Conservation (phyloP, 2,888 invertebrate species). For the Prosapia bicincta region DNA sequence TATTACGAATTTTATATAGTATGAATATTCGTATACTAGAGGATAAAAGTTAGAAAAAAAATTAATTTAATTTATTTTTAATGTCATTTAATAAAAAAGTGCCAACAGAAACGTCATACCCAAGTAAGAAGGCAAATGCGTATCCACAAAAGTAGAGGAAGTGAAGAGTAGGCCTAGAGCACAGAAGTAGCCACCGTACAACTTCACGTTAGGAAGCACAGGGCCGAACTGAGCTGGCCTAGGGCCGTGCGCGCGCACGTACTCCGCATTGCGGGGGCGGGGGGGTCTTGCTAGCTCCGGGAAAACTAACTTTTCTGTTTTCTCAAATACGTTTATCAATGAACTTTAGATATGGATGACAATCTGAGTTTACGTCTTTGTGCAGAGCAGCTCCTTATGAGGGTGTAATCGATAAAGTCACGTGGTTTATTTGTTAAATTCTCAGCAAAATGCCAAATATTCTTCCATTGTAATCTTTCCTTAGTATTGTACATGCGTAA, state of each 20-base stretch:
- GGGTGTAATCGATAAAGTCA: neutral
- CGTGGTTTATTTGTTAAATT: neutral
- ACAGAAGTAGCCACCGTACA: neutral
- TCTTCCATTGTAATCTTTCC: too few species aligned
- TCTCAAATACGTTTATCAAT: neutral
- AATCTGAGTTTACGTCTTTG: neutral
- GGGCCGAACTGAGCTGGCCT: neutral
- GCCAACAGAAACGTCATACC: too few species aligned
- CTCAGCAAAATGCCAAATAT: too few species aligned
- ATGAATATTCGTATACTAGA: too few species aligned
- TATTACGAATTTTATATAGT: too few species aligned
- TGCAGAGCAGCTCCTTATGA: neutral
- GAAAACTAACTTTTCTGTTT: constrained; percentile 2
- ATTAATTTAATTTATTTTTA: too few species aligned
- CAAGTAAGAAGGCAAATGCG: neutral
- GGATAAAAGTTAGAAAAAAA: too few species aligned
- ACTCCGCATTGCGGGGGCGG: neutral
- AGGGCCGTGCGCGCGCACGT: neutral
- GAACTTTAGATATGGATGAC: neutral
- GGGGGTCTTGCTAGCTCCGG: neutral
- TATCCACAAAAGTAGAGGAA: neutral
- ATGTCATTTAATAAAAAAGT: too few species aligned
- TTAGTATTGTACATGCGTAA: too few species aligned
- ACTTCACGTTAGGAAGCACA: neutral
- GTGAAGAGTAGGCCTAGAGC: neutral